Base-by-base conservation (phyloP, 2,888 invertebrate genomes). In the Silvanus unidentatus region DNA sequence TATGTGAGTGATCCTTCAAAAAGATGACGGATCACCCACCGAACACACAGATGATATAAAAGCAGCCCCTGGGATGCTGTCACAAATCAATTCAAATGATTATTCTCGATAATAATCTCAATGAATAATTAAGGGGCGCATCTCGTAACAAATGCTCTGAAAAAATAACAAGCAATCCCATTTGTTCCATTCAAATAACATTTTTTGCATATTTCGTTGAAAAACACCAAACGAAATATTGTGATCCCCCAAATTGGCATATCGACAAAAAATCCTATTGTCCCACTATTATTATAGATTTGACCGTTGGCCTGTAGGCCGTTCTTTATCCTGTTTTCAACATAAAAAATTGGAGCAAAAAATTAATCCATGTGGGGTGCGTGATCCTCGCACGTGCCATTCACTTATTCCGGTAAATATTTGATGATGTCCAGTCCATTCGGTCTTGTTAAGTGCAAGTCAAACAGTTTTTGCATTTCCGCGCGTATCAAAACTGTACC, bases 1-100 rank as follows among this genome's bases (percentile, higher is more conserved):
- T 5, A 12, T 32, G n/a, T 32, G 32, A 32, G 32, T 32, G 32
- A 32, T 32, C 32, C 11, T 12, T 22, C 22, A 22, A 48, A 16
- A 41, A 45, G 39, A 45, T 50, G 47, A 50, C 16, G 39, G 50
- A 50, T 50, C 44, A 38, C 40, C 40, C 28, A 37, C 11, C 36
- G 43, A 44, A 34, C 10, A 37, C 8, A 22, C 8, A 22, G 8
- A 12, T 10, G 39, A 34, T 2, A 28, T 16, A 6, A 36, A 35
- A 27, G 40, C 44, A 40, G 36, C 9, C n/a, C n/a, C 13, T 37
- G 13, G 3, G 12, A 37, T 15, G 4, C 13, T 9, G 12, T 16
- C 14, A 37, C 37, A 9, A 15, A 37, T 37, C 16, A 22, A n/a
- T n/a, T n/a, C n/a, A n/a, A n/a, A n/a, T n/a, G n/a, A n/a, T n/a